These are phyloP conservation scores for Heliconius nattereri DNA, from an alignment of 1,140 invertebrate species.

Conservation along the genomic window DNA sequence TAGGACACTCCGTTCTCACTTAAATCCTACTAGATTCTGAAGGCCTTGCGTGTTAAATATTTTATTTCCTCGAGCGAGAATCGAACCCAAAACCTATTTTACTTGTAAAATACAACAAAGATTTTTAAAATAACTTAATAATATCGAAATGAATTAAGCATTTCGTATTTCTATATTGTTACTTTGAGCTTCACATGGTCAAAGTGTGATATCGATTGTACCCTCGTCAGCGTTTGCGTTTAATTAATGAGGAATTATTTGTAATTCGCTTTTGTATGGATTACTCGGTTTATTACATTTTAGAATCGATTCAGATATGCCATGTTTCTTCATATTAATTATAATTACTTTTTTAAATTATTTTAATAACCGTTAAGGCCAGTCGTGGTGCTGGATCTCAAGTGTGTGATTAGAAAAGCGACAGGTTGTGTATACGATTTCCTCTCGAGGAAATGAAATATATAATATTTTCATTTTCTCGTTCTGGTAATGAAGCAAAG, in stretches of 20 bases:
- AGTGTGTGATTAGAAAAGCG: too few species aligned
- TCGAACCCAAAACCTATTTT: too few species aligned
- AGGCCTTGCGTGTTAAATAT: too few species aligned
- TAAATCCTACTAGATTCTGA: too few species aligned
- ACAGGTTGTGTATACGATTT: too few species aligned
- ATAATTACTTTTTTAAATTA: not conserved
- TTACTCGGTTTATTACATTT: not conserved
- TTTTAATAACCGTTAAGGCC: too few species aligned
- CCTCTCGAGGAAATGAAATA: too few species aligned
- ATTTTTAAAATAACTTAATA: not conserved
- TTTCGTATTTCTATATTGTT: not conserved
- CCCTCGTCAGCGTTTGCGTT: slow-evolving; percentile 13
- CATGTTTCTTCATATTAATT: not conserved
- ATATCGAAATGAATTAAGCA: not conserved
- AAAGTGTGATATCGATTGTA: slow-evolving; percentile 8
- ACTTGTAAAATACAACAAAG: not conserved
- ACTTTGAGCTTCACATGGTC: slow-evolving; percentile 4
- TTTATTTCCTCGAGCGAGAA: too few species aligned
- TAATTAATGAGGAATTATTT: slow-evolving; percentile 10
- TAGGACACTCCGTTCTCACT: too few species aligned
- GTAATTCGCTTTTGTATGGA: slow-evolving; percentile 3
- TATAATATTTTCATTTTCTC: too few species aligned
- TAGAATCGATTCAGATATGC: not conserved
- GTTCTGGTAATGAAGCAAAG: too few species aligned
- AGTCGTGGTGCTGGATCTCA: too few species aligned